Evolutionary conservation across 92 coral and sea anemone genomes (phyloP), one percentile per base, ranked within the genome.

Genomic region (Desmophyllum pertusum): DNA sequence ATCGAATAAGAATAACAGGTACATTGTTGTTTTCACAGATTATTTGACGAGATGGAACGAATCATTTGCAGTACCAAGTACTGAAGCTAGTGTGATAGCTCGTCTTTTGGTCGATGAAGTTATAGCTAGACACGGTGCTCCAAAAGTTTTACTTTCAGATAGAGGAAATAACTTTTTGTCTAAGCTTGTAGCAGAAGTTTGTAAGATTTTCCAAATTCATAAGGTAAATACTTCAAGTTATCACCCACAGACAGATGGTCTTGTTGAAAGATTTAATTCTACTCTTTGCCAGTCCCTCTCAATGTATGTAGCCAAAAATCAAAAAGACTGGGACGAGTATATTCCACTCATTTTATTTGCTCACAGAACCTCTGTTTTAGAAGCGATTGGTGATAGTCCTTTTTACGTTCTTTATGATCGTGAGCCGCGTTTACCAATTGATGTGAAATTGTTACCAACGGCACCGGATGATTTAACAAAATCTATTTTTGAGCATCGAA

Each of bases 1-100:
- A 2, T 62, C 87, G 0, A 40, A 37, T 1, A 48, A 64, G 37
- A 87, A 87, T 3, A 87, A 90, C 21, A 73, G 67, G 23, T 90
- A 81, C 62, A 66, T 81, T n/a, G 68, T 87, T 10, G 84, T 86
- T 6, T 77, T 87, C 1, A 81, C 50, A 1, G 95, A 92, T 42
- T 92, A 89, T 50, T 64, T 85, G 9, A 88, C 92, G 1, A 77
- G 87, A 17, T 91, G 90, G 90, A 77, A 85, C 0, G 95, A 92
- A 35, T 91, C 87, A 11, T 83, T 43, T 53, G 76, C 92, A 3
- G 72, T 89, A 5, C 90, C 95, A 11, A 80, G 76, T n/a, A 72
- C 77, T 7, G 70, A 76, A 15, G 94, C 89, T 0, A 53, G 21
- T 13, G 81, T 84, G 0, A 69, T 91, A 10, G 94, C 89, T 4